Conservation (phyloP, 2,888 invertebrate species). For the Cheilosia urbana region DNA sequence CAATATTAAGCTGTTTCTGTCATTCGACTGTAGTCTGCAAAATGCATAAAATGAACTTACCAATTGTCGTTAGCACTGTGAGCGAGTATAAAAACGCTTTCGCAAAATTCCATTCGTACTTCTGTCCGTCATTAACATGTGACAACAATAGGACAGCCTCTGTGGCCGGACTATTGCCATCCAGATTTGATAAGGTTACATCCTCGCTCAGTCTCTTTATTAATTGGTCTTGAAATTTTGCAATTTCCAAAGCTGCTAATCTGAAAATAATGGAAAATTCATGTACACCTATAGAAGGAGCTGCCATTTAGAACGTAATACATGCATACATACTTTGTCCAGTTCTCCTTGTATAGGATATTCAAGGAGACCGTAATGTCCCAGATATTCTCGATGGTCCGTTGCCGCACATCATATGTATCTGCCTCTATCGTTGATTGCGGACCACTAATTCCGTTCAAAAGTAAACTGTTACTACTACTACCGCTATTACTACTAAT, state of each 20-base stretch:
- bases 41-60: slow-evolving; percentile 85
- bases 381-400: slow-evolving; percentile 95
- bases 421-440: slow-evolving; percentile 82
- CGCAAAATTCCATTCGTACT: slow-evolving; percentile 94
- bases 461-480: slow-evolving; percentile 58
- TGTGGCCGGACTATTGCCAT: slow-evolving; percentile 82
- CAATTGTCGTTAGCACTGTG: slow-evolving; percentile 96
- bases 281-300: slow-evolving; percentile 11
- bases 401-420: slow-evolving; percentile 86
- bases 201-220: slow-evolving; percentile 92
- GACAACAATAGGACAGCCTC: slow-evolving; percentile 83
- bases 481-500: slow-evolving; percentile 39
- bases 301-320: background rate
- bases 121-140: slow-evolving; percentile 82
- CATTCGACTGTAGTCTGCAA: slow-evolving; percentile 9
- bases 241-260: slow-evolving; percentile 84
- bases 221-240: slow-evolving; percentile 92
- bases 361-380: slow-evolving; percentile 94
- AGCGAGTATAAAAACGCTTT: slow-evolving; percentile 97
- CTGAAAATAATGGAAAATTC: slow-evolving; percentile 76
- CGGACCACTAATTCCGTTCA: slow-evolving; percentile 79
- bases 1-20: slow-evolving; percentile 29
- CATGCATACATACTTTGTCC: slow-evolving; percentile 89
- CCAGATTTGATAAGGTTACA: slow-evolving; percentile 85
- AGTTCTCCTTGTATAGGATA: slow-evolving; percentile 94